Conservation (phyloP, 2,113 vertebrate genomes). For the Gobio gobio region DNA sequence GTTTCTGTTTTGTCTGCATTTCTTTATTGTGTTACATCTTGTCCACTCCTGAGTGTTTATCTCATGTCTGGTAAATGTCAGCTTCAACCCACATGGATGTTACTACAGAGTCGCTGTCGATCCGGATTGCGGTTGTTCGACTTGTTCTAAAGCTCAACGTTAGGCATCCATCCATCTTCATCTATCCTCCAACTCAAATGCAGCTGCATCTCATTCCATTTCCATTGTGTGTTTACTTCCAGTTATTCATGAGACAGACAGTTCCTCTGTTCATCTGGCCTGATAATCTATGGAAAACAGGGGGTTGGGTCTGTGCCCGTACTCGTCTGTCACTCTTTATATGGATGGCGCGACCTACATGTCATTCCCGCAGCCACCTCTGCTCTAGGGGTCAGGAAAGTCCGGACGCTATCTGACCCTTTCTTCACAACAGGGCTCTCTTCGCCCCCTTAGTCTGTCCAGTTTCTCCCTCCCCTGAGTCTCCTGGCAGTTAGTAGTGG, state of each 20-base stretch:
- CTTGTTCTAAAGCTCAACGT: background rate
- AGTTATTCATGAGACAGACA: slow-evolving; percentile 32
- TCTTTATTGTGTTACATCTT: slow-evolving; percentile 39
- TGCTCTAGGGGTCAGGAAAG: background rate
- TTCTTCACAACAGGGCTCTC: slow-evolving; percentile 1
- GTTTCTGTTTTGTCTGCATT: slow-evolving; percentile 20
- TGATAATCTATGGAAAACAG: slow-evolving; percentile 3
- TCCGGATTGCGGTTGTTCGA: background rate
- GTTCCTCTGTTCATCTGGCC: slow-evolving; percentile 34
- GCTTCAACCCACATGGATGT: slow-evolving; percentile 12
- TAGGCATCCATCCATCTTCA: background rate
- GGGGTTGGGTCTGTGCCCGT: background rate
- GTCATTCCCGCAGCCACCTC: background rate
- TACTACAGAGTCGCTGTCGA: background rate
- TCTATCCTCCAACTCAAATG: slow-evolving; percentile 20
- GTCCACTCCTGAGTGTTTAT: slow-evolving; percentile 13
- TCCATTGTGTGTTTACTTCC: slow-evolving; percentile 23
- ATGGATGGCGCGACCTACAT: background rate
- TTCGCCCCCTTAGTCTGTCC: background rate
- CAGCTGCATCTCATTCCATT: slow-evolving; percentile 27
- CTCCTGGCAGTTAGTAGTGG: slow-evolving; percentile 30
- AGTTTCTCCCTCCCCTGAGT: slow-evolving; percentile 8
- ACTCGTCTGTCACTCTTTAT: background rate
- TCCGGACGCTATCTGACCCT: background rate
- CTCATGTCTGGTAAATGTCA: slow-evolving; percentile 23